Conservation (phyloP, 2,113 vertebrate species). For the Myrmecobius fasciatus region DNA sequence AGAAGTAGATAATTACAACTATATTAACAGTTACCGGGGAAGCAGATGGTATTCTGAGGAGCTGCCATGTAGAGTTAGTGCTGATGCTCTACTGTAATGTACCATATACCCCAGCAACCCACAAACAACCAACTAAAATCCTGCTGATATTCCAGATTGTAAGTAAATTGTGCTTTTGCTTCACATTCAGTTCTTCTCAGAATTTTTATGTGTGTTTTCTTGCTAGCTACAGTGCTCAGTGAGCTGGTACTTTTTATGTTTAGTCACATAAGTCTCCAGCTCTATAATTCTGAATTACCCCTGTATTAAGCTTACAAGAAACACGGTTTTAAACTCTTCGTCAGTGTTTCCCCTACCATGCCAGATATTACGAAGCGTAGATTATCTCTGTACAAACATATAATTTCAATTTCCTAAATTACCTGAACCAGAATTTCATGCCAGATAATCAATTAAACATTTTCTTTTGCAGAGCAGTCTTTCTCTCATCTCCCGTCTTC, state of each 20-base stretch:
- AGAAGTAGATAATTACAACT: conserved; percentile 99
- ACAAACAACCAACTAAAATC: conserved; percentile 85
- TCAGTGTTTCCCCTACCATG: conserved; percentile 66
- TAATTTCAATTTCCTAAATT: conserved; percentile 69
- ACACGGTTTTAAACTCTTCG: conserved; percentile 65
- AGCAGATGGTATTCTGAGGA: conserved; percentile 98
- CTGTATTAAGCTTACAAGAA: conserved; percentile 63
- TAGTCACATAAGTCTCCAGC: conserved; percentile 68
- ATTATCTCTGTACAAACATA: conserved; percentile 70
- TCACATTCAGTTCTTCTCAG: conserved; percentile 80
- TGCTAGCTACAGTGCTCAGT: conserved; percentile 79
- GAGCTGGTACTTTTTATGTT: conserved; percentile 82
- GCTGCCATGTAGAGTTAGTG: conserved; percentile 98
- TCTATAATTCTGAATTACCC: conserved; percentile 77
- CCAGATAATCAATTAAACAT: conserved; percentile 65
- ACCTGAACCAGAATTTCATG: conserved; percentile 59
- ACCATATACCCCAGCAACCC: conserved; percentile 87
- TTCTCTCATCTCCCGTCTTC: background rate
- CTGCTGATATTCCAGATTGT: conserved; percentile 90
- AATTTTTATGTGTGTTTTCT: conserved; percentile 84
- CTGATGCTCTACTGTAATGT: conserved; percentile 94
- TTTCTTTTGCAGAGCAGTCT: background rate
- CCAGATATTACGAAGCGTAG: conserved; percentile 64
- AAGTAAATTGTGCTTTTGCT: conserved; percentile 87
- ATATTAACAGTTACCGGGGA: conserved; percentile 97